A percentile compares a stretch with the other conserved stretches of the same genome.
Evolutionary conservation across 1,140 invertebrate species (phyloP).

Genomic region (Conus ventricosus): DNA sequence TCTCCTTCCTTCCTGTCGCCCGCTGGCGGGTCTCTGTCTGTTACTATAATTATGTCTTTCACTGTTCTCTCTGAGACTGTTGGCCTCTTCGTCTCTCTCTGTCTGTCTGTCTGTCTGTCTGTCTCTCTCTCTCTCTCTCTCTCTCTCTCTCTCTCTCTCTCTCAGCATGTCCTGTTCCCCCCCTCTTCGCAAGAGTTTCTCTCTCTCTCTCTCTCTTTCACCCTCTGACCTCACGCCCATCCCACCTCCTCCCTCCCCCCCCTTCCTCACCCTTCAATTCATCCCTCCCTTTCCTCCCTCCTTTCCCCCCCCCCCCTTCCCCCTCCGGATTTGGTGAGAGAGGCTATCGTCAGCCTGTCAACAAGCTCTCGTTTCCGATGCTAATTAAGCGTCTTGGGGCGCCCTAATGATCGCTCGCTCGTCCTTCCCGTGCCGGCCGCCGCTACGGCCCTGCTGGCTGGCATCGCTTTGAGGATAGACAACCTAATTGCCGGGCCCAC

Average conservation of each 20-base stretch:
- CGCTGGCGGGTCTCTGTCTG: too few species aligned
- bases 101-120: not conserved
- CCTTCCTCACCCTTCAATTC: not conserved
- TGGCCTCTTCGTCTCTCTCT: not conserved
- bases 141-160: not conserved
- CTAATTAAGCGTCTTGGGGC: slow-evolving; percentile 9
- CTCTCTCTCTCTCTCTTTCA: not conserved
- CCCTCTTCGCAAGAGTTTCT: not conserved
- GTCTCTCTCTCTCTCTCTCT: not conserved
- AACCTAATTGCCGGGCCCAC: slow-evolving; percentile 6
- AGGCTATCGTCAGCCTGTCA: slow-evolving; percentile 14
- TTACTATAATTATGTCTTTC: too few species aligned
- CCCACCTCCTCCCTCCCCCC: not conserved
- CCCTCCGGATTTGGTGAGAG: not conserved
- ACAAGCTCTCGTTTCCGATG: slow-evolving; percentile 7
- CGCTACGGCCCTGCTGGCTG: not conserved
- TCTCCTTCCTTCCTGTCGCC: too few species aligned
- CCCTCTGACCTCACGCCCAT: not conserved
- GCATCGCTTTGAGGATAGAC: slow-evolving; percentile 8
- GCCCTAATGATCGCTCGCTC: slow-evolving; percentile 5
- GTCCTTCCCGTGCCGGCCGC: not conserved
- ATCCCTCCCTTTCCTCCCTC: not conserved
- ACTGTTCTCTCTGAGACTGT: too few species aligned
- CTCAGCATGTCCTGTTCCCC: not conserved
- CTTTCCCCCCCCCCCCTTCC: not conserved